Base-by-base conservation (phyloP, 2,113 vertebrate genomes). In the Mellivora capensis region DNA sequence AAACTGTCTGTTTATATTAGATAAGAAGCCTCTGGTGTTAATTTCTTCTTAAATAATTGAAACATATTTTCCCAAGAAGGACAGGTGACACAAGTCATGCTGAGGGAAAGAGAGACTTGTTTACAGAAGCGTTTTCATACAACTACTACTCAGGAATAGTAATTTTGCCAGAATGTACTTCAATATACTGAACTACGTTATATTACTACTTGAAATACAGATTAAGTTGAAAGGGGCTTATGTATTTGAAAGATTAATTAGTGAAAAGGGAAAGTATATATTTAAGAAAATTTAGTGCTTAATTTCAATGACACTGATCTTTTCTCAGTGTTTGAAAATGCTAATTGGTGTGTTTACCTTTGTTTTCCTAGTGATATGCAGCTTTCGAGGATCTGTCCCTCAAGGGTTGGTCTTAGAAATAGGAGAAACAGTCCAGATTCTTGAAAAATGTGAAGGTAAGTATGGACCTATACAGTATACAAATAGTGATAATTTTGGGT, bases 371-470 rank as follows among this genome's bases (percentile, higher is more conserved):
- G 99, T 99, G 98, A 99, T 99, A 98, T 99, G 99, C 99, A 99
- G 99, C 98, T 99, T 99, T 99, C 99, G 99, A 97, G 99, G 99
- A 95, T 98, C 99, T 83, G 99, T 99, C 97, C 99, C 99, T 84
- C 99, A 99, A 98, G 99, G 99, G 62, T 99, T 99, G 98, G 98
- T 99, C 86, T 99, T 99, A 99, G 99, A 99, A 99, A 99, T 99
- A 93, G 99, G 99, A 98, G 99, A 99, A 98, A 99, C 99, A 18
- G 99, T 99, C 37, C 99, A 99, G 98, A 99, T 99, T 98, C 98
- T 99, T 98, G 99, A 99, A 98, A 99, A 99, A 98, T 99, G 99
- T 98, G 99, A 99, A 99, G 99, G 99, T 99, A 97, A 98, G 99
- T 95, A 76, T 76, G 62, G 52, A 74, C 6, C 14, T 79, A 39